Base-by-base conservation (phyloP, 2,888 invertebrate species). In the Apoda limacodes region DNA sequence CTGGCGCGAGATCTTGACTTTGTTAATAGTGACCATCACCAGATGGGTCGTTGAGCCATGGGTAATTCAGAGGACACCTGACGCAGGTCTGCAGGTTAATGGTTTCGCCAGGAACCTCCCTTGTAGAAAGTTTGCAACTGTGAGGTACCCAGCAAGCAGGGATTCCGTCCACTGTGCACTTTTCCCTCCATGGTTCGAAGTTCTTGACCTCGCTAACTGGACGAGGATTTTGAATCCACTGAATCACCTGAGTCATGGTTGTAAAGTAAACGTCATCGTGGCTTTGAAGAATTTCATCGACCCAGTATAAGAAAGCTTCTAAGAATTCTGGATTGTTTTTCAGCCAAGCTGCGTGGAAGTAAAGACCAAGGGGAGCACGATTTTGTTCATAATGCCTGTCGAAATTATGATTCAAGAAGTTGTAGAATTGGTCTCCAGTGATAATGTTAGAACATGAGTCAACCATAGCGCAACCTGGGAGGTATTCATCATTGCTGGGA, bases 231-330 rank as follows among this genome's bases (percentile, higher is more conserved):
- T 95, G 95, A 59, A 95, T 93, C 95, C 95, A 95, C 61, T 95
- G 95, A 49, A 95, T 94, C 5, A 94, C 94, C 67, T 93, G 93
- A n/a, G 95, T 95, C 94, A 94, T 95, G 36, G 95, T 95, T 9
- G 93, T 92, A 64, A 95, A 95, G 75, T 93, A 95, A 6, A 95
- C 95, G 60, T 95, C 95, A 46, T 91, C 92, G 81, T 93, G 92
- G 45, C 88, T 90, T 48, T 86, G 81, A 20, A 93, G 75, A 36
- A 93, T 85, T 72, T 95, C 95, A 62, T 95, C 95, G 56, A 95
- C 89, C 95, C 95, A 95, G 65, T 90, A 93, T 11, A 94, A 82
- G 86, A 95, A 95, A 30, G 94, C 94, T 57, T 95, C 95, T 43
- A 95, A 82, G 66, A 88, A 94, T 68, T 95, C 95, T 24, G 94